Conservation (phyloP, 1,140 invertebrate species). For the Drosophila truncata region DNA sequence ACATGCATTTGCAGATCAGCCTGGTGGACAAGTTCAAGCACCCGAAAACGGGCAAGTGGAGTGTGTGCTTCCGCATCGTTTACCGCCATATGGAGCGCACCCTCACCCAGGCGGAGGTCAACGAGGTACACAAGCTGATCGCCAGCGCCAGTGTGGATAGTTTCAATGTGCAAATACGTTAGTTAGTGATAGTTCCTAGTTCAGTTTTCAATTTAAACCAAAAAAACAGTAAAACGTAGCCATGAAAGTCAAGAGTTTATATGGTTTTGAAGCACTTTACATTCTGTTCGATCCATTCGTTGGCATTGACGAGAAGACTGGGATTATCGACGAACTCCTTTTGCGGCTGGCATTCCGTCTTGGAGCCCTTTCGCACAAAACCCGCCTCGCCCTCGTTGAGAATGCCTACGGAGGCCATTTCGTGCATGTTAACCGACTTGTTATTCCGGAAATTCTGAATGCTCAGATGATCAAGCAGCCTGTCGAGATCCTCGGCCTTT, state of each 20-base stretch:
- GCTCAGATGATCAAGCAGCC: slow-evolving; percentile 88
- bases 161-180: slow-evolving; percentile 91
- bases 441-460: slow-evolving; percentile 92
- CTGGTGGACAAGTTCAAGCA: slow-evolving; percentile 95
- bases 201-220: slow-evolving; percentile 42
- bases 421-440: slow-evolving; percentile 89
- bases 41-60: slow-evolving; percentile 92
- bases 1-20: slow-evolving; percentile 87
- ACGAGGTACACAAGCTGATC: slow-evolving; percentile 93
- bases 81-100: slow-evolving; percentile 97
- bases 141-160: slow-evolving; percentile 87
- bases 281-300: slow-evolving; percentile 72
- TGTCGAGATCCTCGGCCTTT: slow-evolving; percentile 86
- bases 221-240: slow-evolving; percentile 36
- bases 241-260: slow-evolving; percentile 14
- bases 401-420: slow-evolving; percentile 87
- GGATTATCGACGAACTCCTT: slow-evolving; percentile 64
- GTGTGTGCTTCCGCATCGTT: slow-evolving; percentile 96
- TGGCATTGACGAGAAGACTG: slow-evolving; percentile 50
- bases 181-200: slow-evolving; percentile 83
- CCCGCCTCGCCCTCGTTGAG: slow-evolving; percentile 86
- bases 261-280: slow-evolving; percentile 32
- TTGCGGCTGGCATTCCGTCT: slow-evolving; percentile 23
- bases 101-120: slow-evolving; percentile 95
- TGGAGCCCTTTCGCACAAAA: slow-evolving; percentile 88